These are phyloP conservation scores for Eclectus roratus DNA, from an alignment of 2,113 vertebrate species.

Conservation along the genomic window DNA sequence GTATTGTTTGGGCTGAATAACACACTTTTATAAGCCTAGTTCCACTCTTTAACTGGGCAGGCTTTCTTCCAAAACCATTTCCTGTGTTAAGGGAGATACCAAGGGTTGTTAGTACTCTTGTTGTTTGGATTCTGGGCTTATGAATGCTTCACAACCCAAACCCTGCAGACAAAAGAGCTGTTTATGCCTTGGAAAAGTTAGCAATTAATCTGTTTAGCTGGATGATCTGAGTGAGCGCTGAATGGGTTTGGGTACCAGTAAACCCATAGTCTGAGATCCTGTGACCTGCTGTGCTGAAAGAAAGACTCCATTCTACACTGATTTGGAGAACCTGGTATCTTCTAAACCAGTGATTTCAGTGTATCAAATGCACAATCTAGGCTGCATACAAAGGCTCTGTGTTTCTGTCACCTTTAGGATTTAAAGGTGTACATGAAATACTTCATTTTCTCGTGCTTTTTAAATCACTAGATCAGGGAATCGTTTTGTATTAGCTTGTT, in stretches of 20 bases:
- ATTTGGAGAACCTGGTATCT: background rate
- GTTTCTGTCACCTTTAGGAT: background rate
- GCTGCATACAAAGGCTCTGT: background rate
- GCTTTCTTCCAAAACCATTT: background rate
- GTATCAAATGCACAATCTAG: background rate
- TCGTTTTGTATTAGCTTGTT: background rate
- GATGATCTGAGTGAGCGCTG: rapidly evolving
- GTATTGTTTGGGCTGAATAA: background rate
- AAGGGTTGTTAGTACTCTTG: background rate
- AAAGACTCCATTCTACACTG: background rate
- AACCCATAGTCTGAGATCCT: background rate
- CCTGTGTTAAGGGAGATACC: background rate
- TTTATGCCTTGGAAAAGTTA: background rate
- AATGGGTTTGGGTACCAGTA: background rate
- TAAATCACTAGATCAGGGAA: background rate
- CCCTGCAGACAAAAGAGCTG: background rate
- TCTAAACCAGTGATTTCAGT: background rate
- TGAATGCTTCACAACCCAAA: background rate
- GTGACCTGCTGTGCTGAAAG: background rate
- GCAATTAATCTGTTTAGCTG: background rate
- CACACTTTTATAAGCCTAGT: background rate
- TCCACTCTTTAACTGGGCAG: background rate
- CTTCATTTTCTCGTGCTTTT: background rate
- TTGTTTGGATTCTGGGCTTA: background rate
- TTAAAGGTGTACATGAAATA: background rate